A percentile compares a stretch with the other conserved stretches of the same genome.
These are phyloP conservation scores for Enteromius afrohamiltoni DNA, from an alignment of 2,797 vertebrate genomes.

Conservation along the genomic window DNA sequence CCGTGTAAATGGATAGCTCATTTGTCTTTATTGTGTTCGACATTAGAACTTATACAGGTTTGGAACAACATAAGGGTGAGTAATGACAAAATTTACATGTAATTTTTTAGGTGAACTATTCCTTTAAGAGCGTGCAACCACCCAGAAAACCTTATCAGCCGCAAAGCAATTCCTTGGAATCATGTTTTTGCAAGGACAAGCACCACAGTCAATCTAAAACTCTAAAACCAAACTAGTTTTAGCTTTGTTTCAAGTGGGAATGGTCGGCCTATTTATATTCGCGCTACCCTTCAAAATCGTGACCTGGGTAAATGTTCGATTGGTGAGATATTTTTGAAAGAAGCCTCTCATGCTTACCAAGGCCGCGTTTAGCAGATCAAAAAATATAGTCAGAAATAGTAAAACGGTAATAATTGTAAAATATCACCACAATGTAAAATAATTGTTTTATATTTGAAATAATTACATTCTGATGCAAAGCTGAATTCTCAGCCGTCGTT, in stretches of 20 bases:
- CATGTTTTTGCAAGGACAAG: constrained; percentile 3
- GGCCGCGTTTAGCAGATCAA: not conserved
- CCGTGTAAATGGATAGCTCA: too few species aligned
- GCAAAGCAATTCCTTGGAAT: not conserved
- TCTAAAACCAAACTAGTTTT: not conserved
- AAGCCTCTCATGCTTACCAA: not conserved
- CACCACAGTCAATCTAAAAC: not conserved
- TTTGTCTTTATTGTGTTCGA: too few species aligned
- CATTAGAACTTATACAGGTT: too few species aligned
- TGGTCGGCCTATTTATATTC: too few species aligned
- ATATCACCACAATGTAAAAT: not conserved
- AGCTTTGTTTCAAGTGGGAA: not conserved
- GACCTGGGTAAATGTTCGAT: not conserved
- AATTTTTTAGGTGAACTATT: too few species aligned
- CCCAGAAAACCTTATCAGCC: not conserved
- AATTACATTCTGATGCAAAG: not conserved
- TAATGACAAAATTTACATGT: too few species aligned
- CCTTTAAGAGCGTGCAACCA: not conserved
- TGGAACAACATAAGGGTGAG: too few species aligned
- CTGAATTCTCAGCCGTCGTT: not conserved
- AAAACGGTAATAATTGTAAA: not conserved
- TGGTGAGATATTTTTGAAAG: not conserved
- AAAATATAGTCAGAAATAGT: too few species aligned
- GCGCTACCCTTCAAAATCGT: too few species aligned
- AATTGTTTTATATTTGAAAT: not conserved